These are phyloP conservation scores for Mohoua ochrocephala DNA, from an alignment of 2,113 vertebrate species.

Conservation along the genomic window DNA sequence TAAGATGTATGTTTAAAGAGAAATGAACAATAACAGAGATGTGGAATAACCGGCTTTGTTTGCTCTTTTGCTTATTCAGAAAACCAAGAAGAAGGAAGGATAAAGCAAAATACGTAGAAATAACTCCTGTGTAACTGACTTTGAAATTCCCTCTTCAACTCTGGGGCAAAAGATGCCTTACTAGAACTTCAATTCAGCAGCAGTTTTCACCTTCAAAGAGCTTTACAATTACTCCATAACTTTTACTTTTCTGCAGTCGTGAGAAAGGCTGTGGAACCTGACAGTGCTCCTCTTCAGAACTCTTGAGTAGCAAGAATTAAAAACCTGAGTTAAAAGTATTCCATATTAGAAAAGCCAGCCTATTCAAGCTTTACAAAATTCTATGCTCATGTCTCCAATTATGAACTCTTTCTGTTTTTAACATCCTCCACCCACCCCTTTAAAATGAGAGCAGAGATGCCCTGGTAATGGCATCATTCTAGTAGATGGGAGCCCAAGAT, in stretches of 20 bases:
- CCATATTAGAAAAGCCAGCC: neutral
- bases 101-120: neutral
- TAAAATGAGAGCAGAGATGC: neutral
- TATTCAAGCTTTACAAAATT: neutral
- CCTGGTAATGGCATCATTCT: neutral
- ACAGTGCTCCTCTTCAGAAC: neutral
- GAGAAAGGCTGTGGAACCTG: neutral
- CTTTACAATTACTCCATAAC: neutral
- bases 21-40: neutral
- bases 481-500: neutral
- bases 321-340: neutral
- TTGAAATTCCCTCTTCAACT: neutral
- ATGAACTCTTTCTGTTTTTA: neutral
- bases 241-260: neutral
- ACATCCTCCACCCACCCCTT: neutral
- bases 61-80: neutral
- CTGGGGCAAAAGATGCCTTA: neutral
- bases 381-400: neutral
- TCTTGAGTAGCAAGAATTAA: neutral
- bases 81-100: neutral
- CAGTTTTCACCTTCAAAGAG: neutral
- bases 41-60: neutral
- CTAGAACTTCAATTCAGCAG: neutral
- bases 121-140: neutral
- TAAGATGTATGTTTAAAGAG: neutral